Percentiles rank a stretch among this genome's conserved stretches.
Evolutionary conservation across 2,797 vertebrate species (phyloP).

Genomic region (Yasuhikotakia modesta): DNA sequence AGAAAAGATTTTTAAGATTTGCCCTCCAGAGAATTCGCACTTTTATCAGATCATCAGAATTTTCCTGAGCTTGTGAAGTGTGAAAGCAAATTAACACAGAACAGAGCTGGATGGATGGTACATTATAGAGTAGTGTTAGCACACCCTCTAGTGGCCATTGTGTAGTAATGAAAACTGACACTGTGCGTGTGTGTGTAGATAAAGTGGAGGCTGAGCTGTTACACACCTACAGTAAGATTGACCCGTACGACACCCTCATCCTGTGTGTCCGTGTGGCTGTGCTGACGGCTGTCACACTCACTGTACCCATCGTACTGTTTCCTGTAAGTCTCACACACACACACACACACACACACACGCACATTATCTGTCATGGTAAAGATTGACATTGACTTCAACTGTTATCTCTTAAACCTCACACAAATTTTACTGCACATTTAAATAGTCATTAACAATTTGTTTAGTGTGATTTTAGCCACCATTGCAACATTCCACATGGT

Average conservation of each 20-base stretch:
- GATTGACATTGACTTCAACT: no score
- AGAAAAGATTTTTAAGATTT: neutral
- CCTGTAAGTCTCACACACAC: constrained; percentile 80
- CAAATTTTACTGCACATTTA: no score
- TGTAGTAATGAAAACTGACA: neutral
- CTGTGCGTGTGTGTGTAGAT: constrained; percentile 70
- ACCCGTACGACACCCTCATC: constrained; percentile 88
- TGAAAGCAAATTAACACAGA: neutral
- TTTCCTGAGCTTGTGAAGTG: no score
- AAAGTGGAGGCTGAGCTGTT: constrained; percentile 91
- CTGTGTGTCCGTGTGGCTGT: constrained; percentile 94
- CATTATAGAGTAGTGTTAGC: neutral
- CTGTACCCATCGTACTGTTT: constrained; percentile 95
- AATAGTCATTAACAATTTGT: no score
- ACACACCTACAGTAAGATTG: constrained; percentile 92
- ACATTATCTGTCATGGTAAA: neutral
- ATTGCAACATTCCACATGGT: no score
- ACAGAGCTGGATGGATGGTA: neutral
- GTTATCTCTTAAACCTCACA: no score
- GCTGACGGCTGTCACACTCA: constrained; percentile 93
- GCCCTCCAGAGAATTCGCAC: neutral
- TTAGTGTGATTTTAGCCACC: no score
- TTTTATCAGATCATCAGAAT: neutral
- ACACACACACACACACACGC: constrained; percentile 6
- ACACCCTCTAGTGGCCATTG: constrained; percentile 50